Conservation (phyloP, 2,113 vertebrate genomes). For the Apeltes quadracus region DNA sequence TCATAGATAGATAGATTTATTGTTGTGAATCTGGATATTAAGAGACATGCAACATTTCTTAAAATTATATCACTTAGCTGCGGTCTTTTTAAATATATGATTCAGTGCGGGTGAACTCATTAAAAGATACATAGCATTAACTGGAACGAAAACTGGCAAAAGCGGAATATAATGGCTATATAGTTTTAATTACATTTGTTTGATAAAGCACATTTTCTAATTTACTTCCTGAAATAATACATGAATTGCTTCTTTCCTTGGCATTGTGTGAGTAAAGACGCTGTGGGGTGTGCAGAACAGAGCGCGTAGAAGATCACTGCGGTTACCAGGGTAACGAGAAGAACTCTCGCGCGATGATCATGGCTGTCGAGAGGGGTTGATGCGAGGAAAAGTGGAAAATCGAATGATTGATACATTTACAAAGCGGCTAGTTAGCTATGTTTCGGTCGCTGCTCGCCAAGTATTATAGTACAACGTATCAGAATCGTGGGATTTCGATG, state of each 20-base stretch:
- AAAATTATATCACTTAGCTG: neutral
- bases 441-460: slow-evolving; percentile 29
- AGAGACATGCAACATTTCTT: neutral
- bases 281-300: neutral
- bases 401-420: slow-evolving; percentile 69
- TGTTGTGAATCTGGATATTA: neutral
- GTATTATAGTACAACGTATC: slow-evolving; percentile 21
- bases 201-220: neutral
- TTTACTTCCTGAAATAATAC: neutral
- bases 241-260: neutral
- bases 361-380: slow-evolving; percentile 50
- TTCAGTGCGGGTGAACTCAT: neutral
- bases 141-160: neutral
- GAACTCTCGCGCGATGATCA: slow-evolving; percentile 70
- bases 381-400: slow-evolving; percentile 73
- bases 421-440: slow-evolving; percentile 62
- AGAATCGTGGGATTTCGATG: slow-evolving; percentile 10
- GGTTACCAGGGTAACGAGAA: slow-evolving; percentile 71
- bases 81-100: neutral
- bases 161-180: neutral
- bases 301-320: neutral
- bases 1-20: neutral
- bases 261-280: neutral
- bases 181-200: neutral
- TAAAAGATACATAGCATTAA: neutral